Conservation (phyloP, 1,140 invertebrate genomes). For the Antheraea mylitta region DNA sequence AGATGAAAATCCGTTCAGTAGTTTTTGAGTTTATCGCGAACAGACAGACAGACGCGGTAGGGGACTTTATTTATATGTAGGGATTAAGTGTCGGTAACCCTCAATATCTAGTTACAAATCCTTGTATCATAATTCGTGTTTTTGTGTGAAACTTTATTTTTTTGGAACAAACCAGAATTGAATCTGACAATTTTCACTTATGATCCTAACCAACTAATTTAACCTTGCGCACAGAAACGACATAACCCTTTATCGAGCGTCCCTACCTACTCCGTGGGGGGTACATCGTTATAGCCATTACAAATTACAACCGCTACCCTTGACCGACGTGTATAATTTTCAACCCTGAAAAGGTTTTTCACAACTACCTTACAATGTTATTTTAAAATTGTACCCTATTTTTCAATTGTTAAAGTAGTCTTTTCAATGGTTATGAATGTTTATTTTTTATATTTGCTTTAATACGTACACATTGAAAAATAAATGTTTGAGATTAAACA, state of each 20-base stretch:
- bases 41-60: too few species aligned
- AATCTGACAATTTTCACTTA: background rate
- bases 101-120: too few species aligned
- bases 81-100: too few species aligned
- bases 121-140: too few species aligned
- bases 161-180: background rate
- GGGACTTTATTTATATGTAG: too few species aligned
- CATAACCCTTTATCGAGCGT: background rate
- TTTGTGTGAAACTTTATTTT: too few species aligned
- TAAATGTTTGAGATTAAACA: conserved; percentile 24
- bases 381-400: conserved; percentile 1
- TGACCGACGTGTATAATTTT: conserved; percentile 14
- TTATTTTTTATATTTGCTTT: conserved; percentile 17
- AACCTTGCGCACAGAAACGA: background rate
- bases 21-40: too few species aligned
- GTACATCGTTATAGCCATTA: background rate
- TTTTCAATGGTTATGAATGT: conserved; percentile 3
- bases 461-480: conserved; percentile 23
- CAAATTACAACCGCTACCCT: conserved; percentile 12
- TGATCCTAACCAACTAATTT: background rate
- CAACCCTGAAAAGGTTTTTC: conserved; percentile 23
- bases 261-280: background rate
- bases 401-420: background rate
- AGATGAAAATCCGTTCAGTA: too few species aligned
- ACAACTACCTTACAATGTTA: background rate